Evolutionary conservation across 2,888 invertebrate species (phyloP).

Genomic region (Harmothoe impar): DNA sequence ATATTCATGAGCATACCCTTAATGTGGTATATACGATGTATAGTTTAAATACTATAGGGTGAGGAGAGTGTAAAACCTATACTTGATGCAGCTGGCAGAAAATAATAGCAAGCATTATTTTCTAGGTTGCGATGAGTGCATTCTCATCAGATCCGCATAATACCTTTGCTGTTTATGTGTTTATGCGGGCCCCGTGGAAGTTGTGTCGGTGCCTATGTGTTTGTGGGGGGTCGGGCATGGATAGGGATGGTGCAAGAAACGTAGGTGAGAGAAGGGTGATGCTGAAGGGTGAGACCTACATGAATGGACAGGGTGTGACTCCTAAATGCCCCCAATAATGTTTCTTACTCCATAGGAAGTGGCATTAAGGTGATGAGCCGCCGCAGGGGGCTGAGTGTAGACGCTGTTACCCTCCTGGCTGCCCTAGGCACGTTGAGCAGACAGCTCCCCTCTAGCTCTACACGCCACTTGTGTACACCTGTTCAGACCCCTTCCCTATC

Average conservation of each 20-base stretch:
- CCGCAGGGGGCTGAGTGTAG: not conserved
- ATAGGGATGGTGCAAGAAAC: no score
- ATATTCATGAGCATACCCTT: no score
- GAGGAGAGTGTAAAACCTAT: no score
- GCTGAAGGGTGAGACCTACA: conserved; percentile 29
- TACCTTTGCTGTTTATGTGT: not conserved
- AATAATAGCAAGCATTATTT: no score
- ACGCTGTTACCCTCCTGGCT: not conserved
- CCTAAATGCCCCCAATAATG: not conserved
- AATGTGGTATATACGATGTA: no score
- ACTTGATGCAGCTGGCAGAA: no score
- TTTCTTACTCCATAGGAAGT: not conserved
- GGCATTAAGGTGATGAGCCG: not conserved
- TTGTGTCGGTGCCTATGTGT: not conserved
- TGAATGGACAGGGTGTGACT: not conserved
- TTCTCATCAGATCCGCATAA: not conserved
- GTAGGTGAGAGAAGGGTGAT: not conserved
- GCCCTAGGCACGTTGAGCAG: not conserved
- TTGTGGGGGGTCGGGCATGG: no score
- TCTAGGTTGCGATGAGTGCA: not conserved
- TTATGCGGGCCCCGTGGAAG: not conserved
- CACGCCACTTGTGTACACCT: conserved; percentile 39
- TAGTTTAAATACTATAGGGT: no score
- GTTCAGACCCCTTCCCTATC: not conserved
- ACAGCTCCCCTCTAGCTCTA: not conserved